A percentile compares a stretch with the other conserved stretches of the same genome.
These are phyloP conservation scores for Procambarus clarkii DNA, from an alignment of 1,140 invertebrate genomes.

Conservation along the genomic window DNA sequence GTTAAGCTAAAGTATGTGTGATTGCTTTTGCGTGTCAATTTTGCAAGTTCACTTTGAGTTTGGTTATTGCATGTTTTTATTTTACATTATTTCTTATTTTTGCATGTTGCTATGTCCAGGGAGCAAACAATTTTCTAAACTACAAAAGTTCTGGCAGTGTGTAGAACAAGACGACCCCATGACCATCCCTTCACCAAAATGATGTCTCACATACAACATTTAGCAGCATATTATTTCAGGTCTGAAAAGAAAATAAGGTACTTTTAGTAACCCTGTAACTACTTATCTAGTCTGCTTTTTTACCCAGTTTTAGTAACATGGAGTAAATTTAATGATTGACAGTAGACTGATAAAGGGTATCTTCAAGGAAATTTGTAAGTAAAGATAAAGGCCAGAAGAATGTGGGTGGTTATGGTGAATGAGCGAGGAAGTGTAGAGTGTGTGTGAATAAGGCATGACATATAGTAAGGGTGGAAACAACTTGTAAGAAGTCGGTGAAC, in stretches of 20 bases:
- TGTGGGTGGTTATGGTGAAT: too few relatives aligned
- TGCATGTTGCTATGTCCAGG: slow-evolving; percentile 55
- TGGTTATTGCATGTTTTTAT: background rate
- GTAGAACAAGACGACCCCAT: slow-evolving; percentile 26
- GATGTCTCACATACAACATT: slow-evolving; percentile 7
- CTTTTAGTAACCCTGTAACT: background rate
- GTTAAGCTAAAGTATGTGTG: background rate
- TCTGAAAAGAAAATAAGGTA: background rate
- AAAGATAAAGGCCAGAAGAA: too few relatives aligned
- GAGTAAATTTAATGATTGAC: too few relatives aligned
- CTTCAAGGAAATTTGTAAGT: too few relatives aligned
- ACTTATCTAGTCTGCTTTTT: too few relatives aligned
- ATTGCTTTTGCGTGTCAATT: background rate
- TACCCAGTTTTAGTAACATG: too few relatives aligned
- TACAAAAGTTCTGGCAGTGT: slow-evolving; percentile 52
- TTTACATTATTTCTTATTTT: slow-evolving; percentile 20
- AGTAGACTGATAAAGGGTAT: too few relatives aligned
- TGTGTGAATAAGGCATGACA: too few relatives aligned
- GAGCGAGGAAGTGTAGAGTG: too few relatives aligned
- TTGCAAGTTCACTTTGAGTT: too few relatives aligned
- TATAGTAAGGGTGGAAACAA: too few relatives aligned
- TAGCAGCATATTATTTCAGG: background rate
- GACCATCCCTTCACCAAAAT: slow-evolving; percentile 26
- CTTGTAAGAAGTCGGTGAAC: too few relatives aligned
- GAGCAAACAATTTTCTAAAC: slow-evolving; percentile 43